A percentile compares a stretch with the other conserved stretches of the same genome.
These are phyloP conservation scores for Morone chrysops DNA, from an alignment of 2,113 vertebrate genomes.

Conservation along the genomic window DNA sequence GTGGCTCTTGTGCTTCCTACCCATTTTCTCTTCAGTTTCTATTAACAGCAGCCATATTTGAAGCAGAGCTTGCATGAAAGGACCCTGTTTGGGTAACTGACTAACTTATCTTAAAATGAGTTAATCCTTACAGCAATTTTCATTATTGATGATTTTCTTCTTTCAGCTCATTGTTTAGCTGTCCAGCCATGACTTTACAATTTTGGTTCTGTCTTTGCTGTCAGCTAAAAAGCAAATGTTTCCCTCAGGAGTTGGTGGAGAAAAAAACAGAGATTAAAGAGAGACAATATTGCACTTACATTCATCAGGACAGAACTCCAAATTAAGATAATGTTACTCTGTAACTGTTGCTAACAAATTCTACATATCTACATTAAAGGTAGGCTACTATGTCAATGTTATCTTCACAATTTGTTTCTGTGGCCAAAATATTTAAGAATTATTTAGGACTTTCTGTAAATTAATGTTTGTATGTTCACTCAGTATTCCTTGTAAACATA, in stretches of 20 bases:
- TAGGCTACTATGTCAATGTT: background rate
- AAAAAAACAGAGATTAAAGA: background rate
- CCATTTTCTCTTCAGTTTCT: conserved; percentile 7
- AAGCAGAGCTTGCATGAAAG: background rate
- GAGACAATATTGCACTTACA: background rate
- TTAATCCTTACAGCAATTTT: too few species aligned
- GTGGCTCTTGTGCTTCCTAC: background rate
- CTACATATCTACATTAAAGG: background rate
- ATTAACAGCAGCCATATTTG: background rate
- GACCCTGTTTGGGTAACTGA: conserved; percentile 7
- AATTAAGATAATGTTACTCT: background rate
- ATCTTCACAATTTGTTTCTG: background rate
- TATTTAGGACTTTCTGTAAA: background rate
- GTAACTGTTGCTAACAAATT: too few species aligned
- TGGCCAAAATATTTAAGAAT: too few species aligned
- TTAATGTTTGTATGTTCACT: background rate
- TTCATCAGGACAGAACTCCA: background rate
- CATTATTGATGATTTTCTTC: background rate
- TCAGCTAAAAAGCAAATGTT: background rate
- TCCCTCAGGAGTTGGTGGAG: background rate
- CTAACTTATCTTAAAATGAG: background rate
- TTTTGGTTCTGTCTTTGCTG: too few species aligned
- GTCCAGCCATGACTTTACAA: too few species aligned
- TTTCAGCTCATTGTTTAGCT: background rate
- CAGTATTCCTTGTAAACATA: background rate